Base-by-base conservation (phyloP, 1,140 invertebrate genomes). In the Plutomurus gul region DNA sequence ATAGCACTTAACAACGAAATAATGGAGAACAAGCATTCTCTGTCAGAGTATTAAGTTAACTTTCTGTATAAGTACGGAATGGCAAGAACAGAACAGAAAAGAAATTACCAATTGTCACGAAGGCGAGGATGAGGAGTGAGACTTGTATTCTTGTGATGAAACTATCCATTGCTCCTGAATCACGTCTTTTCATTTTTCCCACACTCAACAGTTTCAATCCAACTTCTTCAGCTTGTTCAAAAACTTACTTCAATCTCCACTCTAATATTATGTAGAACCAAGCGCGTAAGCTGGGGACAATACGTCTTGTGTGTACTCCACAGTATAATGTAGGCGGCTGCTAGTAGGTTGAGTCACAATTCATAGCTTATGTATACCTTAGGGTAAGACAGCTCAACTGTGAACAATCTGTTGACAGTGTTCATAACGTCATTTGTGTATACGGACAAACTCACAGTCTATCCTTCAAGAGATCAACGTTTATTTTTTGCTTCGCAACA, bases 111-210 rank as follows among this genome's bases (percentile, higher is more conserved):
- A 79, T 49, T 76, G 78, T 75, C 73, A 79, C 78, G 60, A 79
- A 75, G 78, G 75, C 49, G 46, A 79, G 78, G 47, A 79, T 75
- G 78, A 75, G 65, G 37, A 71, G 22, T 30, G 60, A 65, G 33
- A 79, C 74, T 70, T 75, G 27, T 65, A 79, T 71, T 76, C 78
- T 75, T 47, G 73, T 79, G 33, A 76, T 79, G 72, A 79, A 60
- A 43, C 51, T 46, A 36, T 75, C 71, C 71, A 79, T 75, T 36
- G 70, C 39, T 72, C 39, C 70, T 40, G 36, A 39, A 40, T 72
- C 39, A 40, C 73, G 40, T 75, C 73, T 36, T 51, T 33, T 51
- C 73, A 40, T 75, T 75, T 75, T 75, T 75, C 73, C 73, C 73
- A 75, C 73, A 49, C 40, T 47, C 43, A 51, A 33, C 56, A 36